Base-by-base conservation (phyloP, 37 sponge, comb jelly and placozoan species). In the Halichondria panicea region DNA sequence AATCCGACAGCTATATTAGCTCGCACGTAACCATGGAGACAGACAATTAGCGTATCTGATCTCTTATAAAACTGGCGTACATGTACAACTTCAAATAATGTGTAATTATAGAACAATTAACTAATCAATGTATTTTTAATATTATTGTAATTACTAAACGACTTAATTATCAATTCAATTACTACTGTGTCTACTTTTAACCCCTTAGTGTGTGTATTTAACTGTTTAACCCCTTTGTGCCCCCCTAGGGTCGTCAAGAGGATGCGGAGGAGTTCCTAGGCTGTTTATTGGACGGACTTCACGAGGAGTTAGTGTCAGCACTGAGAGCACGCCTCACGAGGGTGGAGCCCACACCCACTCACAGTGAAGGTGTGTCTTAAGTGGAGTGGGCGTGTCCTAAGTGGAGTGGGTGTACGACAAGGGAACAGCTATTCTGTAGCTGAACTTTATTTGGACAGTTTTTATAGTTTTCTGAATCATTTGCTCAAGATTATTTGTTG, bases 231-330 rank as follows among this genome's bases (percentile, higher is more conserved):
- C 25, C 13, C 2, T 37, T 19, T 50, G 18, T 56, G 9, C 44
- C 31, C 27, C 36, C 33, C 33, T 60, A 91, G 91, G 91, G 96
- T 15, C 63, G 92, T 2, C 99, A 98, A 53, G 99, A 98, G 69
- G 99, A 98, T 83, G 97, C 99, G 19, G 94, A 98, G 69, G 99
- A 98, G 77, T 98, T 98, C 70, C 88, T 98, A 0, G 91, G 94
- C 5, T 81, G 85, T 55, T 45, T 98, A 22, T 64, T 98, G 36
- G 89, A 92, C 35, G 79, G 82, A 24, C 81, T 98, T 0, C 99
- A 98, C 65, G 96, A 95, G 55, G 99, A 98, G 79, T 88, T 98
- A 79, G 87, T 91, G 4, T 74, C 82, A 3, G 89, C 88, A 28
- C 78, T 87, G 31, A 55, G 43, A 4, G 46, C 31, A 27, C 7